A percentile compares a stretch with the other conserved stretches of the same genome.
Evolutionary conservation across 2,888 invertebrate species (phyloP).

Genomic region (Margaritifera margaritifera): DNA sequence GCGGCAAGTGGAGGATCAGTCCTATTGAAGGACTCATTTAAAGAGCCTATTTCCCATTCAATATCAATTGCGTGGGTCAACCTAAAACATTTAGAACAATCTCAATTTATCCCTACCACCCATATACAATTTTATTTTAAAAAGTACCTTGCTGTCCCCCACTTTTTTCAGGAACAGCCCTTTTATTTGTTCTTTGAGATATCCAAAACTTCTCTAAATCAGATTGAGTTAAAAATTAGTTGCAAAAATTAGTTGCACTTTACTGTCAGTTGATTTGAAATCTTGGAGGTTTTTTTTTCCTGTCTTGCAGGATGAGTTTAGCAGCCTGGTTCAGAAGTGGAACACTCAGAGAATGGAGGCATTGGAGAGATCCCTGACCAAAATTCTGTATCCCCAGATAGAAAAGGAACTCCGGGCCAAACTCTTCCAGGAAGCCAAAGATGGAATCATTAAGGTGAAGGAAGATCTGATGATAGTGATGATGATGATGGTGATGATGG

Average conservation of each 20-base stretch:
- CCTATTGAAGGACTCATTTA: too few relatives aligned
- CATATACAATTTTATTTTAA: too few relatives aligned
- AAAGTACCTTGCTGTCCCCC: too few relatives aligned
- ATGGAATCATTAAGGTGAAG: constrained; percentile 70
- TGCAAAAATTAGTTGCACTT: not conserved
- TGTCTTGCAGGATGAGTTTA: constrained; percentile 85
- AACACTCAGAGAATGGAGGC: constrained; percentile 90
- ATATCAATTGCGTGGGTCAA: too few relatives aligned
- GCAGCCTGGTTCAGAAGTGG: constrained; percentile 87
- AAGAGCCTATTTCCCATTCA: too few relatives aligned
- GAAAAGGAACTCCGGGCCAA: constrained; percentile 87
- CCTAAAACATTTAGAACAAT: too few relatives aligned
- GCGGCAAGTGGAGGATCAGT: too few relatives aligned
- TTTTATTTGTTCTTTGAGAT: constrained; percentile 1
- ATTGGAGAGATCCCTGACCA: constrained; percentile 88
- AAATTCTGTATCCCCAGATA: constrained; percentile 91
- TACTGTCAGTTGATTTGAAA: not conserved
- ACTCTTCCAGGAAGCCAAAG: constrained; percentile 87
- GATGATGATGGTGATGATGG: not conserved
- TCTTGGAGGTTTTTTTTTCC: not conserved
- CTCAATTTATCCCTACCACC: too few relatives aligned
- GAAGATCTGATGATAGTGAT: not conserved
- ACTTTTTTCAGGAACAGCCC: too few relatives aligned
- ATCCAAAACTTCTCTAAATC: not conserved
- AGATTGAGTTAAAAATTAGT: not conserved